These are phyloP conservation scores for Orius insidiosus DNA, from an alignment of 1,140 invertebrate species.

Conservation along the genomic window DNA sequence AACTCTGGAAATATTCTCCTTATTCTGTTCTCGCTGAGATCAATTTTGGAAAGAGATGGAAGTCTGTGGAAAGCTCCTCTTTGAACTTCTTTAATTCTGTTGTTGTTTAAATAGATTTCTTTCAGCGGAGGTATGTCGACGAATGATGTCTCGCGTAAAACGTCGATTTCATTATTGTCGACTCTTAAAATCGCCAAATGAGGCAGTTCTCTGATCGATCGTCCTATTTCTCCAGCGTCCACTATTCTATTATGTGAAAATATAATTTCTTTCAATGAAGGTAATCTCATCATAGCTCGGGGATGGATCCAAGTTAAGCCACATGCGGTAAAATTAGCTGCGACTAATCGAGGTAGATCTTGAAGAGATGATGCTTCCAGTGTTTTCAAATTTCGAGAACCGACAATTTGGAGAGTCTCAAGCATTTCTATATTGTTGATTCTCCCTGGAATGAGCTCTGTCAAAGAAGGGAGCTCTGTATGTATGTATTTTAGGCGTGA, in stretches of 20 bases:
- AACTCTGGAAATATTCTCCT: constrained; percentile 60
- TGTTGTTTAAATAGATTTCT: constrained; percentile 49
- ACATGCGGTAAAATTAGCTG: constrained; percentile 60
- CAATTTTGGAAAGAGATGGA: constrained; percentile 48
- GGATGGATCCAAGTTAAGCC: constrained; percentile 64
- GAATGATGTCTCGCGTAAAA: constrained; percentile 56
- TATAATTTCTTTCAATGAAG: constrained; percentile 49
- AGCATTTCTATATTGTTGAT: constrained; percentile 53
- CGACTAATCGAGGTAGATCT: constrained; percentile 48
- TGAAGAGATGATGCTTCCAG: constrained; percentile 56
- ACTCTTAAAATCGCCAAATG: constrained; percentile 47
- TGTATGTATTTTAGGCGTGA: constrained; percentile 33
- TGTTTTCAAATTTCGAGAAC: constrained; percentile 40
- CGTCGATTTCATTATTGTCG: constrained; percentile 49
- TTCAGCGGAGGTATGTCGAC: constrained; percentile 55
- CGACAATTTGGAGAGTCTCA: constrained; percentile 55
- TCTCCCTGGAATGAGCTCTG: constrained; percentile 47
- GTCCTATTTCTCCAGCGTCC: constrained; percentile 59
- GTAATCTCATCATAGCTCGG: constrained; percentile 48
- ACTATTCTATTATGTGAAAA: constrained; percentile 50
- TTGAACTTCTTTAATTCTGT: constrained; percentile 50
- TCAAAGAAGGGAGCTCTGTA: constrained; percentile 46
- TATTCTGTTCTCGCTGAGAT: constrained; percentile 63
- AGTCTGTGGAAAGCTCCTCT: constrained; percentile 62
- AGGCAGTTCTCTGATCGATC: constrained; percentile 53